Evolutionary conservation across 2,797 vertebrate genomes (phyloP).

Genomic region (Anisognathus igniventris): DNA sequence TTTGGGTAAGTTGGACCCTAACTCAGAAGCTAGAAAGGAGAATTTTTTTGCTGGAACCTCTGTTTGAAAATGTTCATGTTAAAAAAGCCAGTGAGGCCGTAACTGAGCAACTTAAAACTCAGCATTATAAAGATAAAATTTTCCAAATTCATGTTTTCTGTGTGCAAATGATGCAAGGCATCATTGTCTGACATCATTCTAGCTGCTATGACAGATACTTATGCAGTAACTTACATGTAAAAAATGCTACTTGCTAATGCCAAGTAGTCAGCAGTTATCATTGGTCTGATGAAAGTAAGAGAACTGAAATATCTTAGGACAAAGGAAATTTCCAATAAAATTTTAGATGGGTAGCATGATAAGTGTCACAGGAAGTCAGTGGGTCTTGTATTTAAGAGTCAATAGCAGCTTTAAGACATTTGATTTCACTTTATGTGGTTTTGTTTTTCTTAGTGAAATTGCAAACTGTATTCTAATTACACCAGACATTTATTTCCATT

Average conservation of each 20-base stretch:
- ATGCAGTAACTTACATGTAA: not conserved
- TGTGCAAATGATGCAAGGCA: not conserved
- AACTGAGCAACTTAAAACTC: not conserved
- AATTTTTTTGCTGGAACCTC: not conserved
- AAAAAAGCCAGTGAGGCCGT: not conserved
- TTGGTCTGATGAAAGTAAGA: not conserved
- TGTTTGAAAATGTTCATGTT: not conserved
- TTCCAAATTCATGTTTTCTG: not conserved
- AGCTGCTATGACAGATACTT: not conserved
- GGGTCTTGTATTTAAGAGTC: not conserved
- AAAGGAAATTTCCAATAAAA: not conserved
- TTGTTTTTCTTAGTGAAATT: not conserved
- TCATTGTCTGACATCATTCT: not conserved
- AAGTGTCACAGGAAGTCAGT: not conserved
- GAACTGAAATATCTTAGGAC: not conserved
- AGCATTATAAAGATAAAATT: not conserved
- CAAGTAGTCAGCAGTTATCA: not conserved
- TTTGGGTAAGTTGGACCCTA: not conserved
- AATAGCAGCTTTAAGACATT: not conserved
- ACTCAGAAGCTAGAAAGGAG: not conserved
- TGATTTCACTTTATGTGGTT: not conserved
- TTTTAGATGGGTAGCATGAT: not conserved
- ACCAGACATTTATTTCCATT: not conserved
- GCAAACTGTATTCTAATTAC: not conserved
- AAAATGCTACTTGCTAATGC: not conserved